Evolutionary conservation across 1,140 invertebrate species (phyloP).

Genomic region (Sminthurinus signatus): DNA sequence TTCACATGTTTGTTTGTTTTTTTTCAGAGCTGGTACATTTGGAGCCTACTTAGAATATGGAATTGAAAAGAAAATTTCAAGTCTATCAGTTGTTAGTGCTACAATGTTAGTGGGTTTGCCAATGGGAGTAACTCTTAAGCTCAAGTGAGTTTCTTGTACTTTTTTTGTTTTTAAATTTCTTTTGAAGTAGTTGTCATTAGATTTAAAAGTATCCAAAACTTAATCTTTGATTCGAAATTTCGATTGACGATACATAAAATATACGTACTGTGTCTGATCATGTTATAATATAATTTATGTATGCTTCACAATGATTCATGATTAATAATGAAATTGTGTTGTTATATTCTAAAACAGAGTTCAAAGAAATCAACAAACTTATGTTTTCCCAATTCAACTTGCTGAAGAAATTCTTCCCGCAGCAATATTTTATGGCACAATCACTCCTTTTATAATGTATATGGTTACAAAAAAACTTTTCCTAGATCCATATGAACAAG

Average conservation of each 20-base stretch:
- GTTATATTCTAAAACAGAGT: too few relatives aligned
- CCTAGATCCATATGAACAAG: conserved; percentile 75
- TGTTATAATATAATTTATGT: neutral
- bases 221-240: too few relatives aligned
- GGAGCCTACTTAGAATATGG: conserved; percentile 82
- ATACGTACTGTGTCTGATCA: neutral
- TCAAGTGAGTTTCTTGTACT: conserved; percentile 61
- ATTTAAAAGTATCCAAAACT: too few relatives aligned
- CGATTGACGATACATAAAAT: neutral
- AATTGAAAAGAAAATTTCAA: conserved; percentile 83
- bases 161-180: too few relatives aligned
- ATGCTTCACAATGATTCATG: too few relatives aligned
- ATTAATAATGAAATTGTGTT: too few relatives aligned
- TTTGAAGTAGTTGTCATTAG: neutral
- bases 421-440: conserved; percentile 86
- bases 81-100: conserved; percentile 80
- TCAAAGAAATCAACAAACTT: conserved; percentile 76
- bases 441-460: conserved; percentile 74
- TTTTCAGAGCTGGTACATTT: conserved; percentile 62
- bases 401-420: conserved; percentile 83
- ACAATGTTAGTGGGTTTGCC: conserved; percentile 74
- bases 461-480: conserved; percentile 74
- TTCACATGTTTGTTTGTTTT: too few relatives aligned
- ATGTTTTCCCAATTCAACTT: conserved; percentile 80
- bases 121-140: conserved; percentile 76